Base-by-base conservation (phyloP, 2,888 invertebrate species). In the Tachystola acroxantha region DNA sequence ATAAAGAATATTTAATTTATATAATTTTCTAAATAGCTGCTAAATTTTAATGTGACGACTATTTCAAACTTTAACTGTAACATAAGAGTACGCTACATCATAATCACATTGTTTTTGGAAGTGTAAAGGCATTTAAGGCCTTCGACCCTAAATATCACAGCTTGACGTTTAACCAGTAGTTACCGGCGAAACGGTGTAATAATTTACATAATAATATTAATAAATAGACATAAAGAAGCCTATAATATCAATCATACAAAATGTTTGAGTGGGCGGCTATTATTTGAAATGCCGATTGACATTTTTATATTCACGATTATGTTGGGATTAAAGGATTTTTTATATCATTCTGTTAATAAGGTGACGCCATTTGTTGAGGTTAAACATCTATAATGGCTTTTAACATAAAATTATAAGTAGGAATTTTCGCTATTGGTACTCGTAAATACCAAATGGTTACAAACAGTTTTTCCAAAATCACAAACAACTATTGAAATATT, bases 201-300 rank as follows among this genome's bases (percentile, higher is more conserved):
- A 24, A 27, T 34, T 34, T 19, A 6, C 27, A 27, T 34, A 19
- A 34, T 34, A 34, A 34, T 16, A 16, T 6, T 16, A 3, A 16
- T 16, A 16, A 16, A 16, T 44, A 42, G 41, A 13, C 39, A 29
- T 39, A 39, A 40, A 35, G 41, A 26, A 35, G 34, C 30, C 32
- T 22, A 40, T 46, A 29, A 20, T 30, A 53, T 51, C 36, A 34
- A 43, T 53, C 44, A 45, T 46, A 37, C 19, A 11, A 28, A 37
- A 34, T 20, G 12, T 11, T 13, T 16, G 24, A 36, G 49, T 47
- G 44, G 51, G 53, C 42, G 46, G 40, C 44, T 39, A 12, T n/a
- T 45, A 50, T 38, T 50, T 39, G 24, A 44, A 31, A 39, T 39
- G 37, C 34, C 37, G 42, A 53, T 44, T 37, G 46, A 42, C 36